phyloP scores from a whole-genome alignment of 2,797 vertebrate species.

The Crocidura indochinensis region DNA sequence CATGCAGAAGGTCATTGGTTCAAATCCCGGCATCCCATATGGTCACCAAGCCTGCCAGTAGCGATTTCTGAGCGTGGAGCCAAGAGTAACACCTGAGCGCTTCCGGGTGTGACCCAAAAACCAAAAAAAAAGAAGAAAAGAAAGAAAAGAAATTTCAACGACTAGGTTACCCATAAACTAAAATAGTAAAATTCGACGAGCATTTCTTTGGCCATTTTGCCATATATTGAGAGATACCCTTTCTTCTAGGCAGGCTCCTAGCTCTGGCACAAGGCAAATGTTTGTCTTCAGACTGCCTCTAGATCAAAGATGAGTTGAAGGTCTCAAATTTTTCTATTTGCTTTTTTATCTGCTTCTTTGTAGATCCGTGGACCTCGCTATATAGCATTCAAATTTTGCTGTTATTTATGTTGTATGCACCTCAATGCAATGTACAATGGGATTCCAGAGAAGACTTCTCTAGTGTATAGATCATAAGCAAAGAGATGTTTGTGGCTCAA shows the following conservation, averaged over 20 bases:
- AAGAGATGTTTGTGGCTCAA: constrained; percentile 38
- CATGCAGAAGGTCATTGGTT: too few species aligned
- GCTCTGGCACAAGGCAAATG: too few species aligned
- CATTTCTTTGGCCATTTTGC: background rate
- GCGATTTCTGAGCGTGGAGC: too few species aligned
- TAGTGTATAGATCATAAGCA: constrained; percentile 39
- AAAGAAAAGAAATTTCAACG: background rate
- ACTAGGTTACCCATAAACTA: background rate
- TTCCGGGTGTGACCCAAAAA: too few species aligned
- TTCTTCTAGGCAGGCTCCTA: background rate
- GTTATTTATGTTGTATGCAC: background rate
- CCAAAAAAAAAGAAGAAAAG: too few species aligned
- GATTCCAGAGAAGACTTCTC: background rate
- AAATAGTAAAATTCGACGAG: background rate
- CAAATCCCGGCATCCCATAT: too few species aligned
- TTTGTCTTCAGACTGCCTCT: background rate
- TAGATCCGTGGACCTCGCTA: background rate
- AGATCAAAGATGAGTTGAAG: background rate
- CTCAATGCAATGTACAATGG: background rate
- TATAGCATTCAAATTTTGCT: background rate
- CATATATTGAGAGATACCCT: background rate
- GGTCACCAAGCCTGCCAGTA: too few species aligned
- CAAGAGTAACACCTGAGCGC: too few species aligned
- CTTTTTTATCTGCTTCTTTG: background rate
- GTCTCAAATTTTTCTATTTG: background rate